Conservation (phyloP, 2,797 vertebrate species). For the Tapirus indicus region DNA sequence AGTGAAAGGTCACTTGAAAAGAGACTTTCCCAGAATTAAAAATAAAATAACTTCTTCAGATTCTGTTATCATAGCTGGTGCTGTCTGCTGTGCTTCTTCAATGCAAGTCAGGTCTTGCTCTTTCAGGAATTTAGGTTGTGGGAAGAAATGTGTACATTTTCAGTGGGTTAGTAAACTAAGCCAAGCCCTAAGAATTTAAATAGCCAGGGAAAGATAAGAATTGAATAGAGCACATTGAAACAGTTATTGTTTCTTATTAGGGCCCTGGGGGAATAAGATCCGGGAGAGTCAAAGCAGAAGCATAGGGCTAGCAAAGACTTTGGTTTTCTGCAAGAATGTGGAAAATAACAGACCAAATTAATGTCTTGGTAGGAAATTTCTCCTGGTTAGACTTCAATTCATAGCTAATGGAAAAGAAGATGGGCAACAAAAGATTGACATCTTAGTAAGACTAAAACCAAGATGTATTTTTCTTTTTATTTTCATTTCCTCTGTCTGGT, state of each 20-base stretch:
- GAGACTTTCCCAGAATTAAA: not conserved
- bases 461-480: not conserved
- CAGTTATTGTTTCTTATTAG: not conserved
- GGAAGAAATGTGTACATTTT: not conserved
- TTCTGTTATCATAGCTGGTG: not conserved
- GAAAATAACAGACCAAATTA: not conserved
- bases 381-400: not conserved
- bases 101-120: not conserved
- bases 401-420: not conserved
- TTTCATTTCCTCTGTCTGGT: not conserved
- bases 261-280: not conserved
- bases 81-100: not conserved
- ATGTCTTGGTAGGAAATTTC: not conserved
- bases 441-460: not conserved
- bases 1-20: not conserved
- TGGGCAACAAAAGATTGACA: not conserved
- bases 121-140: not conserved
- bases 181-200: not conserved
- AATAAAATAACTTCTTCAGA: not conserved
- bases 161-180: not conserved
- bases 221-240: not conserved
- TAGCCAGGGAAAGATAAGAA: not conserved
- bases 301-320: not conserved
- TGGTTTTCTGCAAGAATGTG: not conserved
- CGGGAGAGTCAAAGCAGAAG: not conserved